Evolutionary conservation across 2,113 vertebrate species (phyloP), one percentile per base, ranked within the genome.

Genomic region (Micromys minutus): DNA sequence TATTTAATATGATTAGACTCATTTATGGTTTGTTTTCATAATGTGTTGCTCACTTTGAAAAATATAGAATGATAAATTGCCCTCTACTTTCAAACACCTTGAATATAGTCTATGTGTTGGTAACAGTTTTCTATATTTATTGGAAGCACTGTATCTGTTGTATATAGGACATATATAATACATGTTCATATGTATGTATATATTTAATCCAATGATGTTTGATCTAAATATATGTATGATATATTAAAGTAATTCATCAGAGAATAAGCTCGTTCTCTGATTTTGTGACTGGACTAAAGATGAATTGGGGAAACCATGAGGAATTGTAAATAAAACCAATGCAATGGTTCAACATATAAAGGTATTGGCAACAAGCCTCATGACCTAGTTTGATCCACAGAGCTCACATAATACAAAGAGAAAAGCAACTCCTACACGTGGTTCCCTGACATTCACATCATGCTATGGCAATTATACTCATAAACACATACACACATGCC

Each of bases 221-320:
- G 93, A 13, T 3, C 45, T 91, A 50, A 50, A 36, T 71, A 34
- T 67, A 77, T 86, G 52, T 76, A 74, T 90, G 87, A 69, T 92
- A 50, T 52, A 74, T 63, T 90, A 29, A 89, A 69, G 74, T 63
- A 69, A 83, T 83, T 34, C 11, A 89, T 93, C 72, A 92, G 65
- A 88, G 47, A 81, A 57, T 94, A 83, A 77, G 19, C 45, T 75
- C 94, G n/a, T 19, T 93, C 34, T 93, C 86, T 96, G n/a, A 95
- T 94, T 93, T 93, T 79, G 61, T 83, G 85, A 36, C 63, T 57
- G 77, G 6, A 50, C 88, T 91, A 86, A 92, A 47, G 6, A 93
- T 90, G 59, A 93, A 13, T 67, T 74, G 72, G n/a, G 6, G 22
- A 9, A 80, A 50, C 26, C 22, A 59, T 79, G 93, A 65, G 92